Evolutionary conservation across 1,140 invertebrate species (phyloP).

Genomic region (Contarinia nasturtii): DNA sequence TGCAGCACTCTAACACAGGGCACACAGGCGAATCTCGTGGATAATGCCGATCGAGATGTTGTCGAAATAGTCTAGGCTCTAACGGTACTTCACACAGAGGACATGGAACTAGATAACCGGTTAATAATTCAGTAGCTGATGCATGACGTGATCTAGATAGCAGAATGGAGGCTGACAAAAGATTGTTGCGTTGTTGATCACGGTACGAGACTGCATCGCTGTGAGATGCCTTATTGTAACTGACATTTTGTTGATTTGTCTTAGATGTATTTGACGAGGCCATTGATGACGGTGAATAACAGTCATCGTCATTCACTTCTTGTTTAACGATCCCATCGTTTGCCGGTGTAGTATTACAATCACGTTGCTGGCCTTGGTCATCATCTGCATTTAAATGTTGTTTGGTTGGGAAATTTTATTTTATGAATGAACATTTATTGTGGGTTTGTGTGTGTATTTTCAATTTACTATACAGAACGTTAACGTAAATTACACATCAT

Average conservation of each 20-base stretch:
- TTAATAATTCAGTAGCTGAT: slow-evolving; percentile 9
- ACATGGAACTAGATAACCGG: slow-evolving; percentile 31
- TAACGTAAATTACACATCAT: neutral
- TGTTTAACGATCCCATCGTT: neutral
- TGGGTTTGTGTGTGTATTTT: neutral
- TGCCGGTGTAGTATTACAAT: neutral
- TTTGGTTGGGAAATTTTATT: neutral
- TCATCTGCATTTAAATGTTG: neutral
- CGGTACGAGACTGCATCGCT: slow-evolving; percentile 11
- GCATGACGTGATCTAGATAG: slow-evolving; percentile 16
- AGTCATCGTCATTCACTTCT: neutral
- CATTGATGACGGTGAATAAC: neutral
- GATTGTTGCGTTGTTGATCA: slow-evolving; percentile 27
- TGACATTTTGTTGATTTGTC: too few species aligned
- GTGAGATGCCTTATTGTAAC: too few species aligned
- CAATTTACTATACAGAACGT: too few species aligned
- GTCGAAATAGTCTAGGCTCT: slow-evolving; percentile 41
- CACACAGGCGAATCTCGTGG: slow-evolving; percentile 60
- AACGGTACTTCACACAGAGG: slow-evolving; percentile 47
- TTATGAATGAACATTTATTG: neutral
- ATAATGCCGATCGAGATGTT: slow-evolving; percentile 60
- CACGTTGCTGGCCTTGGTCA: neutral
- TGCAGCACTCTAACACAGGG: slow-evolving; percentile 49
- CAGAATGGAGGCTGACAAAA: slow-evolving; percentile 20
- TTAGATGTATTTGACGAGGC: neutral